Base-by-base conservation (phyloP, 2,113 vertebrate species). In the Pteropus alecto region DNA sequence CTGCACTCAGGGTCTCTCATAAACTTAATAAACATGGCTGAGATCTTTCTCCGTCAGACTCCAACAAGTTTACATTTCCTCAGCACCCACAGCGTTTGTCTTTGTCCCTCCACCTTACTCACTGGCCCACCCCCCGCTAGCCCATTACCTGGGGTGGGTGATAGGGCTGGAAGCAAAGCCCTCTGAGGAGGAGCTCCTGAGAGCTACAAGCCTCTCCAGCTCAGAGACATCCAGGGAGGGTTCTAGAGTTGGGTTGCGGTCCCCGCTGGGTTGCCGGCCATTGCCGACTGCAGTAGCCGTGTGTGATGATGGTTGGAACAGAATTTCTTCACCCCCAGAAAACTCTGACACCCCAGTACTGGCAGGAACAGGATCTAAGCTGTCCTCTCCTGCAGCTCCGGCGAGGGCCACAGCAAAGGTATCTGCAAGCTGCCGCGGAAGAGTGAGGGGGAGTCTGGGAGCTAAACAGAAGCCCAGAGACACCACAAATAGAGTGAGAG, bases 381-480 rank as follows among this genome's bases (percentile, higher is more conserved):
- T 74, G 6, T 68, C 73, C 1, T 84, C 93, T 61, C 94, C 79
- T 28, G 6, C 0, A 10, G 71, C 68, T 96, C 63, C 2, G 2
- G 82, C 11, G n/a, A 78, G 35, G 41, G 78, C 97, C 78, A 56
- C 38, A 63, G 83, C 87, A 2, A 26, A 87, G 0, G 1, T 2
- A 0, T 68, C 88, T 33, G 21, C 30, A 3, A 0, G 19, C 1
- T 0, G 30, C 7, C 4, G 41, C 0, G 0, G 65, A 51, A 92
- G 77, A 79, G 70, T 0, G 1, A 68, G 3, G 26, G 43, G 41
- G 56, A 43, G 63, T 0, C 8, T 1, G 0, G 87, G 81, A 81
- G 91, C 97, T 98, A 96, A 82, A 84, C 38, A 93, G 63, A 95
- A 68, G 51, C 35, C n/a, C 6, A 11, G 94, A 97, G 51, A 94